Base-by-base conservation (phyloP, 64 coral and sea anemone species). In the Exaiptasia diaphana region DNA sequence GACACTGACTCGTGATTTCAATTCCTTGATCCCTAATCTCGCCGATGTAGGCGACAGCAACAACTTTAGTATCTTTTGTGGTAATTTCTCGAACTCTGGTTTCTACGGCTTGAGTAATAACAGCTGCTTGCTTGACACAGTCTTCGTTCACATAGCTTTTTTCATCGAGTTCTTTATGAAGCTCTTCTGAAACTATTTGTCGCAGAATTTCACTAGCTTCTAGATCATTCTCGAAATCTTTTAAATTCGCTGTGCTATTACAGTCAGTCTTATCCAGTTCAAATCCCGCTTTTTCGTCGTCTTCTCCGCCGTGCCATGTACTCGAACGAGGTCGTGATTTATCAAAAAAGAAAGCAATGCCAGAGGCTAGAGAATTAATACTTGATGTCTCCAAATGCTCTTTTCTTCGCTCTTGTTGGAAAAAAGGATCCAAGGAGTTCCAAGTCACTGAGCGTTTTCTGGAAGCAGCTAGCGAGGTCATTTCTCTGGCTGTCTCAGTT, bases 21-120 rank as follows among this genome's bases (percentile, higher is more conserved):
- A 95, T 83, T n/a, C 91, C 91, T 53, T 95, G 91, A 59, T 95
- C 91, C 6, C 91, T 85, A 44, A 95, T 72, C 38, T 95, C 91
- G 1, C 91, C 91, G 20, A 95, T 95, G 39, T 85, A 95, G 1
- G 80, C 91, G 2, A 95, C 79, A 2, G 76, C 71, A 8, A 95
- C 73, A n/a, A 95, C 56, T 43, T 95, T 95, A 0, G 91, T 89
- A 9, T 80, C 49, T n/a, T 46, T 25, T 2, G 53, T 26, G 43
- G 49, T 79, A 44, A 89, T 37, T 38, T 23, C 37, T 45, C 85
- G 89, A 1, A 95, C 86, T 79, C 82, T 84, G 5, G 26, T 74
- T 36, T 95, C 91, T 3, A 95, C 91, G 3, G 78, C 81, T 80
- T 89, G 64, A 27, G 79, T 95, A 29, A 95, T 95, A 4, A 45